These are phyloP conservation scores for Clinocottus analis DNA, from an alignment of 2,113 vertebrate genomes.

Conservation along the genomic window DNA sequence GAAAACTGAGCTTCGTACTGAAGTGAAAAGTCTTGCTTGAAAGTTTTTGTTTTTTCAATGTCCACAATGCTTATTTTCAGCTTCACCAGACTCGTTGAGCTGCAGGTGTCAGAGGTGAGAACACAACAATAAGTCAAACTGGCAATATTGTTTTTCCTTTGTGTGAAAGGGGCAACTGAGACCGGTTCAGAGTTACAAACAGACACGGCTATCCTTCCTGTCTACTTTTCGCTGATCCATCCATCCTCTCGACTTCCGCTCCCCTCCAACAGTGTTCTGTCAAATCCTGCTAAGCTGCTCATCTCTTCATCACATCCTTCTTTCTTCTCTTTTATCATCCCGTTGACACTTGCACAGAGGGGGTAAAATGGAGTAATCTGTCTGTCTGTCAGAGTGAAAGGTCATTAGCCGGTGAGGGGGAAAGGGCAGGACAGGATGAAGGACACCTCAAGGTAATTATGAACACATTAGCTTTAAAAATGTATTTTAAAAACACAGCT, in stretches of 20 bases:
- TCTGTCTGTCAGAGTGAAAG: slow-evolving; percentile 81
- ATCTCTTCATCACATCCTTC: slow-evolving; percentile 59
- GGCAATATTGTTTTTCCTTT: slow-evolving; percentile 3
- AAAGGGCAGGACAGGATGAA: slow-evolving; percentile 48
- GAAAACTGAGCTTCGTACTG: not conserved
- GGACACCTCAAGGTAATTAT: slow-evolving; percentile 48
- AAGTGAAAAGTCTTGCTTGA: not conserved
- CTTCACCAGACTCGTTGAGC: not conserved
- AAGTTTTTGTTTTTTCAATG: not conserved
- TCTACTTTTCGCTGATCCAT: slow-evolving; percentile 40
- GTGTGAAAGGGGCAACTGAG: slow-evolving; percentile 18
- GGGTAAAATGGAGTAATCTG: slow-evolving; percentile 77
- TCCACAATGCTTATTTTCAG: not conserved
- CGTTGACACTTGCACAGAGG: slow-evolving; percentile 60
- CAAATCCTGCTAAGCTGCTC: slow-evolving; percentile 57
- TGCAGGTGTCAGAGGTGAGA: slow-evolving; percentile 29
- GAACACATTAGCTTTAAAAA: not conserved
- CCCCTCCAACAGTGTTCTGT: slow-evolving; percentile 41
- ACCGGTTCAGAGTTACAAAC: slow-evolving; percentile 37
- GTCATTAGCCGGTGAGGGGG: slow-evolving; percentile 73
- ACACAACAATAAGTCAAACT: slow-evolving; percentile 1
- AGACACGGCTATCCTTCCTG: slow-evolving; percentile 31
- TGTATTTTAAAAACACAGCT: not conserved
- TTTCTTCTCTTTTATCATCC: slow-evolving; percentile 65
- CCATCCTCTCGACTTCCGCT: slow-evolving; percentile 28